A percentile compares a stretch with the other conserved stretches of the same genome.
These are phyloP conservation scores for Delphinapterus leucas DNA, from an alignment of 2,113 vertebrate genomes.

Conservation along the genomic window DNA sequence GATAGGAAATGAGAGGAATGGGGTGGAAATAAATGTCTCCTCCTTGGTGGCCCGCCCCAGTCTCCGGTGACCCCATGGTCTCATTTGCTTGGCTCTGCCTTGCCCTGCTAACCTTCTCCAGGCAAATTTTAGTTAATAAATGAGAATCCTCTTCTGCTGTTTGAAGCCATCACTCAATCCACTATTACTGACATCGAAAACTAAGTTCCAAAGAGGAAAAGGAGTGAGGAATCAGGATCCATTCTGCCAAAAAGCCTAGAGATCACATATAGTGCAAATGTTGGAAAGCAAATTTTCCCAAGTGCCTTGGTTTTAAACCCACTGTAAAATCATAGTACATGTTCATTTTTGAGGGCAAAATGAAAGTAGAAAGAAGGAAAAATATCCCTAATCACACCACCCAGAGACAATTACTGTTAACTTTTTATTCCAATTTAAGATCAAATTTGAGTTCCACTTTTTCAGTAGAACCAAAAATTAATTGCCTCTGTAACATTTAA, in stretches of 20 bases:
- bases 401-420: slow-evolving; percentile 18
- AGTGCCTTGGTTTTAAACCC: background rate
- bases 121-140: background rate
- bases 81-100: background rate
- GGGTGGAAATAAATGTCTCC: background rate
- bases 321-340: background rate
- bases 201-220: background rate
- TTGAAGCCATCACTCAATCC: background rate
- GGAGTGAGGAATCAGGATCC: background rate
- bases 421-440: slow-evolving; percentile 20
- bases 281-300: background rate
- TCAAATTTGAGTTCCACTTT: slow-evolving; percentile 16
- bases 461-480: slow-evolving; percentile 37
- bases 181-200: background rate
- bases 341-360: background rate
- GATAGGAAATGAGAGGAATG: background rate
- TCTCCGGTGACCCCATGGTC: background rate
- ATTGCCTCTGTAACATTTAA: background rate
- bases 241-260: background rate
- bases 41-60: background rate
- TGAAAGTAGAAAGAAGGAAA: slow-evolving; percentile 5
- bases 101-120: background rate
- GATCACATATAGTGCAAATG: background rate
- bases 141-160: background rate
- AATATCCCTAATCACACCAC: background rate